phyloP scores from a whole-genome alignment of 2,888 invertebrate genomes.

The Dorcus hopei region DNA sequence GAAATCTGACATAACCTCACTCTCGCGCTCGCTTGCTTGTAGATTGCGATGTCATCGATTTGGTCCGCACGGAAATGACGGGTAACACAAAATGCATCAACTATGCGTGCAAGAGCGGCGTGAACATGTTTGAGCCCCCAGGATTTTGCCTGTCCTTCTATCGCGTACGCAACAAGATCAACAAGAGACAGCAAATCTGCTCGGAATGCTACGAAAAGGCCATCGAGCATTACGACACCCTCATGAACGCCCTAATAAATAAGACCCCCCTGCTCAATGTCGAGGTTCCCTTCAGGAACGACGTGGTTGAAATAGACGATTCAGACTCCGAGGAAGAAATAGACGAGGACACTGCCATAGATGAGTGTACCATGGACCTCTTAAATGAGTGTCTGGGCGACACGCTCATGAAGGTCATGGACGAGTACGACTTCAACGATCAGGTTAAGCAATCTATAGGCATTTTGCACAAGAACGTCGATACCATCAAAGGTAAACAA shows the following conservation, averaged over 20 bases:
- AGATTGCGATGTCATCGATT: constrained; percentile 39
- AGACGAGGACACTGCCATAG: constrained; percentile 27
- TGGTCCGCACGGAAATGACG: constrained; percentile 30
- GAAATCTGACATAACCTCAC: background rate
- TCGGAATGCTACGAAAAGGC: constrained; percentile 43
- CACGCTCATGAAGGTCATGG: constrained; percentile 50
- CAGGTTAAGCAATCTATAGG: constrained; percentile 47
- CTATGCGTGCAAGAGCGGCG: constrained; percentile 52
- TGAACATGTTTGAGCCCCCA: constrained; percentile 49
- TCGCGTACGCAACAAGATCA: constrained; percentile 43
- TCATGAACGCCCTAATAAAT: constrained; percentile 31
- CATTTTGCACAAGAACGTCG: constrained; percentile 43
- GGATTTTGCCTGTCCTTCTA: constrained; percentile 47
- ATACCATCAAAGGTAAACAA: constrained; percentile 45
- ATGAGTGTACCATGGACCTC: constrained; percentile 40
- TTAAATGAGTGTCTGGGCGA: constrained; percentile 50
- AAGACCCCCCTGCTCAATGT: constrained; percentile 35
- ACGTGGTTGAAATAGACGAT: constrained; percentile 47
- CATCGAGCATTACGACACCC: constrained; percentile 41
- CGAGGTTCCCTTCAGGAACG: constrained; percentile 43
- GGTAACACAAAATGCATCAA: constrained; percentile 54
- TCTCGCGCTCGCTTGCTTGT: background rate
- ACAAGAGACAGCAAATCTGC: constrained; percentile 46
- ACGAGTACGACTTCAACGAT: constrained; percentile 49
- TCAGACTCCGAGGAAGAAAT: constrained; percentile 44